Percentiles rank a stretch among this genome's conserved stretches.
Conservation (phyloP, 2,113 vertebrate species). For the Scartelaos histophorus region DNA sequence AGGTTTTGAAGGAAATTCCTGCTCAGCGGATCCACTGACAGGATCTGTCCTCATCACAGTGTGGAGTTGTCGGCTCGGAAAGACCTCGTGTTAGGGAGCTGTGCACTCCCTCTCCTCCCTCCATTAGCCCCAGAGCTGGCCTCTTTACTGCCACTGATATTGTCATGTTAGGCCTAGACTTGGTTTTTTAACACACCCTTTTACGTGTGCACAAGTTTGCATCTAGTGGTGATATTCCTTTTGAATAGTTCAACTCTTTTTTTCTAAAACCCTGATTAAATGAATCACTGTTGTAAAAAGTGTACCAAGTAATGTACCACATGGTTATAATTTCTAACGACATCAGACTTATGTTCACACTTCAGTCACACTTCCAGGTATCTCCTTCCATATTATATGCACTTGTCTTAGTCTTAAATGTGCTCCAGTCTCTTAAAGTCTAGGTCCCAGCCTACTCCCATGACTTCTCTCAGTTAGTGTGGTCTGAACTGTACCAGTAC, state of each 20-base stretch:
- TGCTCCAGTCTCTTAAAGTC: neutral
- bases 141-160: constrained; percentile 28
- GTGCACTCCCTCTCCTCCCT: constrained; percentile 41
- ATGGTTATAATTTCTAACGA: neutral
- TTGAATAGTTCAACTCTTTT: neutral
- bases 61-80: constrained; percentile 52
- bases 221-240: neutral
- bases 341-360: neutral
- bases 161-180: constrained; percentile 1
- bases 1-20: constrained; percentile 71
- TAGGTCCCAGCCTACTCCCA: neutral
- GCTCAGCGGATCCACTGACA: constrained; percentile 59
- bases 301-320: neutral
- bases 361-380: neutral
- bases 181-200: constrained; percentile 33
- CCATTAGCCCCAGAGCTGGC: constrained; percentile 31
- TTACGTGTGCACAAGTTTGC: constrained; percentile 6
- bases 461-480: constrained; percentile 5
- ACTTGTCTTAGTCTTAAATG: constrained; percentile 3
- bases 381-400: neutral
- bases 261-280: neutral
- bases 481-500: neutral
- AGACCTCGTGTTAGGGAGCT: constrained; percentile 52
- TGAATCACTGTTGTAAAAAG: neutral
- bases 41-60: constrained; percentile 68